phyloP scores from a whole-genome alignment of 2,797 vertebrate genomes.

The Tenualosa thibaudeaui region DNA sequence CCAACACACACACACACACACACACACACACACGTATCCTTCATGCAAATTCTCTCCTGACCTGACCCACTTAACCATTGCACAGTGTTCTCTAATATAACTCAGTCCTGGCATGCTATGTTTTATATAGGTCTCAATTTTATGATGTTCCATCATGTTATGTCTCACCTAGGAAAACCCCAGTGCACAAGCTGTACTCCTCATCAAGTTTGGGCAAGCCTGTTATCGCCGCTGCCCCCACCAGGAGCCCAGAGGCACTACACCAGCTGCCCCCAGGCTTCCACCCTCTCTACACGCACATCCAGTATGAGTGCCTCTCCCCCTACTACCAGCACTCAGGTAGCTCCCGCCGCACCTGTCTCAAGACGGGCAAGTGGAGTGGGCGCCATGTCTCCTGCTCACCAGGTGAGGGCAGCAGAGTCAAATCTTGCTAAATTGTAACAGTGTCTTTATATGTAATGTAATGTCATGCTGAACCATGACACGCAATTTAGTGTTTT shows the following conservation, averaged over 20 bases:
- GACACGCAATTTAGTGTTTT: no score
- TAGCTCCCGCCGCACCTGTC: slow-evolving; percentile 90
- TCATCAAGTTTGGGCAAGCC: slow-evolving; percentile 73
- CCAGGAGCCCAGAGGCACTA: slow-evolving; percentile 73
- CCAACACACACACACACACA: not conserved
- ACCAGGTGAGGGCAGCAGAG: slow-evolving; percentile 86
- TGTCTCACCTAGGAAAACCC: slow-evolving; percentile 82
- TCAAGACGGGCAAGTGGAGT: slow-evolving; percentile 97
- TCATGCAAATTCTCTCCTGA: not conserved
- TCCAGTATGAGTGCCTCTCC: slow-evolving; percentile 91
- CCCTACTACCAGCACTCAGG: slow-evolving; percentile 90
- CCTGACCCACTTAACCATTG: not conserved
- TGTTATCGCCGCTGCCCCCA: slow-evolving; percentile 68
- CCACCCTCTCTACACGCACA: slow-evolving; percentile 89
- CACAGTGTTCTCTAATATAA: not conserved
- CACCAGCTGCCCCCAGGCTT: slow-evolving; percentile 84
- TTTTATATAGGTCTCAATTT: not conserved
- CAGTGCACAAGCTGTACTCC: slow-evolving; percentile 87
- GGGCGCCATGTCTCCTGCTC: slow-evolving; percentile 92
- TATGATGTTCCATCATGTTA: slow-evolving; percentile 30
- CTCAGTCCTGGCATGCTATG: not conserved
- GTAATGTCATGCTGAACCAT: no score
- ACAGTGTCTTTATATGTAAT: no score
- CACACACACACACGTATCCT: not conserved
- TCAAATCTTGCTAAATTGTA: no score